Evolutionary conservation across 2,113 vertebrate genomes (phyloP).

Genomic region (Halichoerus grypus): DNA sequence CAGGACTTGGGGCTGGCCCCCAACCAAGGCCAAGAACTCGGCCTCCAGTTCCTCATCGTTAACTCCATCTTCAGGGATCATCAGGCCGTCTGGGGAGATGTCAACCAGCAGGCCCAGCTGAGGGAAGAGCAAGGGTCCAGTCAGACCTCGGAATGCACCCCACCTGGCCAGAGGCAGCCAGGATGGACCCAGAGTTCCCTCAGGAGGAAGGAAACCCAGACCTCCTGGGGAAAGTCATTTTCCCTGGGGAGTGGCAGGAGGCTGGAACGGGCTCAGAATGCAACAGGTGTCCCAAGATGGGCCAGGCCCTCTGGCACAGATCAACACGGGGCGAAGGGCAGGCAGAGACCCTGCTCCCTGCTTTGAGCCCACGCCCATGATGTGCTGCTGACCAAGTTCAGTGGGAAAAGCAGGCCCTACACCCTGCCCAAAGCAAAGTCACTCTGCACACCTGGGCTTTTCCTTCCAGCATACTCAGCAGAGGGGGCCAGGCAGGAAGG

Average conservation of each 20-base stretch:
- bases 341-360: background rate
- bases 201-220: background rate
- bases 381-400: background rate
- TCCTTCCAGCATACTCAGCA: background rate
- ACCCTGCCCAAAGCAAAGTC: background rate
- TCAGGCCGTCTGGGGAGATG: conserved; percentile 88
- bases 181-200: background rate
- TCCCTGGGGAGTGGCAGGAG: background rate
- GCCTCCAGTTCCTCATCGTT: conserved; percentile 93
- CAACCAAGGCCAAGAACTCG: conserved; percentile 92
- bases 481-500: background rate
- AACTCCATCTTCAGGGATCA: conserved; percentile 85
- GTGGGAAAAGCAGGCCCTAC: background rate
- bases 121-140: background rate
- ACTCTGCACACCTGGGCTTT: background rate
- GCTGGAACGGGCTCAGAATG: background rate
- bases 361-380: background rate
- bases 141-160: background rate
- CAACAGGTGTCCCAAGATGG: background rate
- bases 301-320: background rate
- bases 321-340: background rate
- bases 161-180: background rate
- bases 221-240: background rate
- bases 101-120: conserved; percentile 94
- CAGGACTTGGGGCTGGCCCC: conserved; percentile 86